phyloP scores from a whole-genome alignment of 2,113 vertebrate genomes.

The Micronycteris hirsuta region DNA sequence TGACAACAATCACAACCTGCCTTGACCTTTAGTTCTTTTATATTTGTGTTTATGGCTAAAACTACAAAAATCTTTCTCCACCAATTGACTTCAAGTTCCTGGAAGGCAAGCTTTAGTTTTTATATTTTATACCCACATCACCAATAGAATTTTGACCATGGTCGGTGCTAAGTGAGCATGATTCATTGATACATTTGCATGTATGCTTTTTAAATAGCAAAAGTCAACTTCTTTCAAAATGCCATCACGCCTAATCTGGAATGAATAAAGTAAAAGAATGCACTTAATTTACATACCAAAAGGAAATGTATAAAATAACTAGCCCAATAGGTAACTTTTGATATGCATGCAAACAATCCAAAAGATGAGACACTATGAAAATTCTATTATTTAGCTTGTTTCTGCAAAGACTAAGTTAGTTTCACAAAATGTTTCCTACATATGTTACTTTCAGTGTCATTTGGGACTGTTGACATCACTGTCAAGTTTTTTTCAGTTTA shows the following conservation, averaged over 20 bases:
- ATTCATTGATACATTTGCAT: conserved; percentile 15
- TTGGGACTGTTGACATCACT: conserved; percentile 19
- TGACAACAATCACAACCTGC: background rate
- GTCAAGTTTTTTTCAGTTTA: conserved; percentile 11
- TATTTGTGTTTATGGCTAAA: background rate
- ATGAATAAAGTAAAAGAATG: background rate
- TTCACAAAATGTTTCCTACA: background rate
- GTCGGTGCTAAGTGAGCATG: background rate
- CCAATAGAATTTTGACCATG: background rate
- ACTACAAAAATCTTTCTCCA: background rate
- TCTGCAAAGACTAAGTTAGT: background rate
- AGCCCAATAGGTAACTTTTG: background rate
- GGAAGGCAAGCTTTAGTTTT: background rate
- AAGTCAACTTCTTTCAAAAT: background rate
- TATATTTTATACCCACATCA: background rate
- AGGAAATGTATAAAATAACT: conserved; percentile 1
- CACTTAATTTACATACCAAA: background rate
- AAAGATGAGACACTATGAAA: conserved; percentile 3
- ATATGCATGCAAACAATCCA: background rate
- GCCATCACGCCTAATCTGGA: background rate
- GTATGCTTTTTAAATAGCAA: conserved; percentile 25
- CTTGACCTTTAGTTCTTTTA: background rate
- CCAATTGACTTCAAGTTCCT: background rate
- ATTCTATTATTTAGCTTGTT: background rate
- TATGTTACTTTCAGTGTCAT: background rate